Percentiles rank a stretch among this genome's conserved stretches.
Evolutionary conservation across 1,140 invertebrate genomes (phyloP).

Genomic region (Panagrolaimus sp.): DNA sequence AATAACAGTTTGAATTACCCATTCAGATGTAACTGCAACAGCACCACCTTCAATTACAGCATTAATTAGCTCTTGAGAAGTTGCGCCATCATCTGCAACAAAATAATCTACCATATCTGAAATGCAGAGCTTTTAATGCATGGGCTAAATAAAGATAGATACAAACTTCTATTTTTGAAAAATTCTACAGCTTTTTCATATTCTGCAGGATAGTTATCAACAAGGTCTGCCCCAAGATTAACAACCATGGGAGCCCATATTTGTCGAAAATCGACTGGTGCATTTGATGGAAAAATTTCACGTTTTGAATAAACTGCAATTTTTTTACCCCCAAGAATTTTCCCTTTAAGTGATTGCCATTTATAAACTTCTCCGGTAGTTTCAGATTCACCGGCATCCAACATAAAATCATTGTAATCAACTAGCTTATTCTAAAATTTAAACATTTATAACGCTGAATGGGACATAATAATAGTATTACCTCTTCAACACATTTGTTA

Average conservation of each 20-base stretch:
- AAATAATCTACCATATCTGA: not conserved
- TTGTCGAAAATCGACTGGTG: not conserved
- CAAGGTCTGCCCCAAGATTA: not conserved
- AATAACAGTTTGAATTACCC: not conserved
- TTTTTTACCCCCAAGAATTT: constrained; percentile 8
- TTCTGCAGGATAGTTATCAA: not conserved
- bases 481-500: constrained; percentile 38
- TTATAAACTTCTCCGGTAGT: not conserved
- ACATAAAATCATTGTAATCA: constrained; percentile 36
- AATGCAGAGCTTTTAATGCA: too few relatives aligned
- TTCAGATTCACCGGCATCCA: constrained; percentile 35
- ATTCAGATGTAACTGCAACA: not conserved
- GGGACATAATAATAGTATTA: not conserved
- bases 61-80: not conserved
- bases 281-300: not conserved
- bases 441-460: not conserved
- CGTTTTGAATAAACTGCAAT: not conserved
- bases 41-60: not conserved
- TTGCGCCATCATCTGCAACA: not conserved
- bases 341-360: not conserved
- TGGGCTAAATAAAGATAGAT: not conserved
- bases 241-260: not conserved
- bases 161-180: not conserved
- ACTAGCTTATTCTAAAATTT: constrained; percentile 34
- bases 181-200: not conserved